These are phyloP conservation scores for Habroteleia sp. DNA, from an alignment of 2,888 invertebrate genomes.

Conservation along the genomic window DNA sequence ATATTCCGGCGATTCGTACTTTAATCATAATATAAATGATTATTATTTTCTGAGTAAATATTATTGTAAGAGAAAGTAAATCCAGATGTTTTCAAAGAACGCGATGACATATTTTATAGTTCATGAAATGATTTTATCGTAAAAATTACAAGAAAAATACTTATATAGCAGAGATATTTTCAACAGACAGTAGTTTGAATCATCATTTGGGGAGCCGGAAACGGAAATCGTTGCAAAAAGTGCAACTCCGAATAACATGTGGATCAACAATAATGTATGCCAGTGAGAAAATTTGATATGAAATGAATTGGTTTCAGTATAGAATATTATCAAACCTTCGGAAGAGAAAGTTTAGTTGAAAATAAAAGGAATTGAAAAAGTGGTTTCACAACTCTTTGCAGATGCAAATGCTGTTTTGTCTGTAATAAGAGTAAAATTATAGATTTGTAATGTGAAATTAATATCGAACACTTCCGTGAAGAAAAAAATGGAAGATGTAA, in stretches of 20 bases:
- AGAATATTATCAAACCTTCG: conserved; percentile 64
- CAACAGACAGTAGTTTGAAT: no score
- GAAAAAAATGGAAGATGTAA: conserved; percentile 62
- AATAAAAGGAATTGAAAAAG: conserved; percentile 65
- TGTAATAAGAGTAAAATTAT: conserved; percentile 76
- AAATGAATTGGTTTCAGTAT: conserved; percentile 48
- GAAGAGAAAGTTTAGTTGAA: conserved; percentile 68
- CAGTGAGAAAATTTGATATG: conserved; percentile 58
- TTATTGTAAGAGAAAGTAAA: conserved; percentile 68
- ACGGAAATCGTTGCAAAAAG: conserved; percentile 58
- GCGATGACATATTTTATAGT: conserved; percentile 46
- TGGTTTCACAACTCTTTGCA: conserved; percentile 68
- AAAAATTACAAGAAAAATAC: conserved; percentile 5
- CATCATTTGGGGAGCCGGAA: conserved; percentile 50
- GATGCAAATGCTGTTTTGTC: conserved; percentile 72
- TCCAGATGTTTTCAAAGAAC: conserved; percentile 63
- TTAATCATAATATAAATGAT: conserved; percentile 40
- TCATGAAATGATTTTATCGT: conserved; percentile 33
- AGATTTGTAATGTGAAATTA: conserved; percentile 75
- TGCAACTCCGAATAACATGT: conserved; percentile 56
- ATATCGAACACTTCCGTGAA: conserved; percentile 68
- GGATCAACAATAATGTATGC: conserved; percentile 52
- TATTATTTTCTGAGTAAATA: conserved; percentile 44
- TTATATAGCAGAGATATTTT: conserved; percentile 1
- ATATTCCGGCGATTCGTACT: conserved; percentile 21